Conservation (phyloP, 1,140 invertebrate species). For the Solenopsis invicta region DNA sequence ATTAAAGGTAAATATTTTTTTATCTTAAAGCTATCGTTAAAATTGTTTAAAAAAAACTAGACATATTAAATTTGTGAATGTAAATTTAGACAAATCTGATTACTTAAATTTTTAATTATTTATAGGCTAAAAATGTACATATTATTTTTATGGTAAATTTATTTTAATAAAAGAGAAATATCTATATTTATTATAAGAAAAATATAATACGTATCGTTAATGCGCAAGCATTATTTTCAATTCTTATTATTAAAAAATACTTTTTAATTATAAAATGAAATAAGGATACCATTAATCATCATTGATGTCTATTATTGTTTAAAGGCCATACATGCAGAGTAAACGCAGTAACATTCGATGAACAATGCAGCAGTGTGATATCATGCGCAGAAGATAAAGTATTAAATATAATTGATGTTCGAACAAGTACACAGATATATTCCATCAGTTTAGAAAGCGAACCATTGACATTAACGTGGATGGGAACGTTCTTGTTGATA, state of each 20-base stretch:
- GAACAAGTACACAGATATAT: slow-evolving; percentile 83
- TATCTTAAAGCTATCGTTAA: not conserved
- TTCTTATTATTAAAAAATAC: not conserved
- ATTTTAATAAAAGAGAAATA: not conserved
- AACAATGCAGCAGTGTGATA: slow-evolving; percentile 83
- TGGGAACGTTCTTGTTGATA: slow-evolving; percentile 80
- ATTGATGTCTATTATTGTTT: slow-evolving; percentile 28
- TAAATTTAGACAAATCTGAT: not conserved
- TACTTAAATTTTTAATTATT: not conserved
- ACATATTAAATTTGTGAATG: not conserved
- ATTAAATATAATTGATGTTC: slow-evolving; percentile 84
- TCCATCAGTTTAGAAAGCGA: slow-evolving; percentile 79
- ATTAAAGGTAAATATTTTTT: slow-evolving; percentile 79
- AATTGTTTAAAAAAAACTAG: not conserved
- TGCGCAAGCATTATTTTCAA: not conserved
- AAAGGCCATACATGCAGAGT: slow-evolving; percentile 81
- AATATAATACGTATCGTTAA: not conserved
- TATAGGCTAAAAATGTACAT: not conserved
- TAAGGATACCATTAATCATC: slow-evolving; percentile 13
- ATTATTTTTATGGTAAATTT: not conserved
- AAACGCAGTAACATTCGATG: slow-evolving; percentile 82
- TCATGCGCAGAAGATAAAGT: slow-evolving; percentile 83
- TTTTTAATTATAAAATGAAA: slow-evolving; percentile 19
- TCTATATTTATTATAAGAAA: not conserved
- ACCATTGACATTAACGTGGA: slow-evolving; percentile 81